phyloP scores from a whole-genome alignment of 2,888 invertebrate species.

The Halocaridina rubra region DNA sequence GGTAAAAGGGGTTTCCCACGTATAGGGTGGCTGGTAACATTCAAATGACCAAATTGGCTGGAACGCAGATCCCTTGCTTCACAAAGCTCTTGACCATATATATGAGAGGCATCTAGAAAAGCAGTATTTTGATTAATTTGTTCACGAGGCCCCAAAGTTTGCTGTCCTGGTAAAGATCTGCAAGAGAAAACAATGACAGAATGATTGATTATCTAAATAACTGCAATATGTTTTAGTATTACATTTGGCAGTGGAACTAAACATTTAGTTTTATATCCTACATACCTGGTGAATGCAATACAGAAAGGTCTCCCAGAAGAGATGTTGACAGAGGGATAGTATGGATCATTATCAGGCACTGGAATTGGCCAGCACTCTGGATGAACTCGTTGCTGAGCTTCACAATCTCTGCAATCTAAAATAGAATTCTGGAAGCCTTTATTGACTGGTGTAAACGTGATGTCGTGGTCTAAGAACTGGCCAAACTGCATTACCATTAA shows the following conservation, averaged over 20 bases:
- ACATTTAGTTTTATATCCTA: too few relatives aligned
- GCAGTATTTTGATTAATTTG: slow-evolving; percentile 95
- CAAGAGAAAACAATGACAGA: too few relatives aligned
- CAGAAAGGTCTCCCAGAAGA: slow-evolving; percentile 86
- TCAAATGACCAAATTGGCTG: slow-evolving; percentile 81
- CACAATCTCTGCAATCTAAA: slow-evolving; percentile 89
- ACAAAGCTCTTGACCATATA: slow-evolving; percentile 92
- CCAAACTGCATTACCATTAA: slow-evolving; percentile 96
- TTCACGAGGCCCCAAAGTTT: slow-evolving; percentile 87
- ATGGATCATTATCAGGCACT: slow-evolving; percentile 88
- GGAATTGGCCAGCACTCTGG: slow-evolving; percentile 94
- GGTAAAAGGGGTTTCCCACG: slow-evolving; percentile 83
- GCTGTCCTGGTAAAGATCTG: slow-evolving; percentile 89
- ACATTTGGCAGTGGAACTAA: too few relatives aligned
- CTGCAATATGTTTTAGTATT: too few relatives aligned
- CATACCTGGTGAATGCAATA: slow-evolving; percentile 85
- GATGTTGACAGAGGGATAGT: slow-evolving; percentile 82
- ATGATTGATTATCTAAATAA: too few relatives aligned
- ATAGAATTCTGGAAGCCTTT: slow-evolving; percentile 85
- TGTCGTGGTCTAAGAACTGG: slow-evolving; percentile 91
- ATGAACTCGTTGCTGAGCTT: slow-evolving; percentile 87
- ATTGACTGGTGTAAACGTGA: slow-evolving; percentile 89
- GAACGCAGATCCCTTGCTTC: slow-evolving; percentile 81
- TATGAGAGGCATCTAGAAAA: slow-evolving; percentile 85
- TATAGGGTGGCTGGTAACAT: slow-evolving; percentile 80